These are phyloP conservation scores for Mormoops blainvillei DNA, from an alignment of 2,113 vertebrate species.

Conservation along the genomic window DNA sequence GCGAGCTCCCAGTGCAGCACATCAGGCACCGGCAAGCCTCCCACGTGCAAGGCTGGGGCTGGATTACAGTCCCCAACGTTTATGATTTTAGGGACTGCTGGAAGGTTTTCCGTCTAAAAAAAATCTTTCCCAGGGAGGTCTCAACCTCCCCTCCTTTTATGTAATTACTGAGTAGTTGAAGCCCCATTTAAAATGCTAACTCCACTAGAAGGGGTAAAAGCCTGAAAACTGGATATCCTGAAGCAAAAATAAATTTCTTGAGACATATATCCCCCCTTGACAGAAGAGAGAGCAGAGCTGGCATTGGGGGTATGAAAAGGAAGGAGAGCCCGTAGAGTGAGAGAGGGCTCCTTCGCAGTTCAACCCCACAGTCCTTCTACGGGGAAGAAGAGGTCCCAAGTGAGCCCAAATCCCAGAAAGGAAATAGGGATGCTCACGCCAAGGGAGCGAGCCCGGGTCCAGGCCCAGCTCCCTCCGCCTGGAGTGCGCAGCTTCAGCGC, in stretches of 20 bases:
- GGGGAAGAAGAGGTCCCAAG: neutral
- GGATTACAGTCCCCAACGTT: neutral
- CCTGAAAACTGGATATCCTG: neutral
- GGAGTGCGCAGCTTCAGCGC: neutral
- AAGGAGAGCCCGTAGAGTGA: neutral
- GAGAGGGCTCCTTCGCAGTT: neutral
- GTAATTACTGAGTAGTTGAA: neutral
- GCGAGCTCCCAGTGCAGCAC: too few relatives aligned
- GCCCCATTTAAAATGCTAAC: neutral
- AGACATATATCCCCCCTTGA: neutral
- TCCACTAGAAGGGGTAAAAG: neutral
- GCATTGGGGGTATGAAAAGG: fast-evolving
- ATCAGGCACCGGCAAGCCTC: neutral
- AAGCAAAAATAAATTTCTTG: neutral
- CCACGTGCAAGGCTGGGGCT: too few relatives aligned
- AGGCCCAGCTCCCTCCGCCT: neutral
- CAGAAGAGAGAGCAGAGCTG: neutral
- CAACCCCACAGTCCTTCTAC: neutral
- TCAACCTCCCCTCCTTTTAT: neutral
- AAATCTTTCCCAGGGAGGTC: neutral
- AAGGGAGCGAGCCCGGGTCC: fast-evolving
- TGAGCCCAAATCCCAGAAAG: neutral
- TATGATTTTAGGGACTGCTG: neutral
- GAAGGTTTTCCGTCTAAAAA: neutral
- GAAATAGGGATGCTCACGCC: neutral